Percentiles rank a stretch among this genome's conserved stretches.
Conservation (phyloP, 2,888 invertebrate genomes). For the Linyphia triangularis region DNA sequence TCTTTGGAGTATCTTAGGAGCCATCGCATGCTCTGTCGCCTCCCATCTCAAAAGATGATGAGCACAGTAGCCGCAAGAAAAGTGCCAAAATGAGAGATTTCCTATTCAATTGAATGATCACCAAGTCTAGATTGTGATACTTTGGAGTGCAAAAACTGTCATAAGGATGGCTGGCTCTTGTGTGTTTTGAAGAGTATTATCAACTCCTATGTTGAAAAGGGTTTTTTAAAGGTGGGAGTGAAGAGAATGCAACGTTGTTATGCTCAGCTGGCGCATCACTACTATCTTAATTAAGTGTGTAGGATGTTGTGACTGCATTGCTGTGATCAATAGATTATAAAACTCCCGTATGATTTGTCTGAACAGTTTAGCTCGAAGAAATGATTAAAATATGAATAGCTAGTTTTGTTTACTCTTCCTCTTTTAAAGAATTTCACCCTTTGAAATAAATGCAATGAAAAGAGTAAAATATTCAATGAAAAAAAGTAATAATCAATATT, state of each 20-base stretch:
- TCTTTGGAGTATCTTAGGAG: background rate
- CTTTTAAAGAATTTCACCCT: no score
- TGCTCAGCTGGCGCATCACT: background rate
- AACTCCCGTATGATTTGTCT: no score
- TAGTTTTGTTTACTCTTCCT: no score
- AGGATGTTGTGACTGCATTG: background rate
- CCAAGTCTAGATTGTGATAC: background rate
- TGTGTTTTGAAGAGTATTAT: background rate
- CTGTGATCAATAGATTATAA: no score
- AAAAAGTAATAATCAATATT: no score
- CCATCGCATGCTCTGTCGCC: conserved; percentile 31
- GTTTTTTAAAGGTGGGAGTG: background rate
- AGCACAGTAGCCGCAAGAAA: conserved; percentile 30
- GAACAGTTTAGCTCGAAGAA: no score
- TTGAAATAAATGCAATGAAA: no score
- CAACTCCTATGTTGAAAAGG: background rate
- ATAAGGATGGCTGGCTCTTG: background rate
- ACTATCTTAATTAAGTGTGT: no score
- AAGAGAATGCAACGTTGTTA: background rate
- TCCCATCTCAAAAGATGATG: background rate
- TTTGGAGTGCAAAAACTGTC: background rate
- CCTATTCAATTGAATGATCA: conserved; percentile 14
- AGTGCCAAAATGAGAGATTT: background rate
- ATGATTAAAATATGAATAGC: no score
- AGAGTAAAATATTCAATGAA: no score